Evolutionary conservation across 2,113 vertebrate species (phyloP).

Genomic region (Gallinago jamesoni): DNA sequence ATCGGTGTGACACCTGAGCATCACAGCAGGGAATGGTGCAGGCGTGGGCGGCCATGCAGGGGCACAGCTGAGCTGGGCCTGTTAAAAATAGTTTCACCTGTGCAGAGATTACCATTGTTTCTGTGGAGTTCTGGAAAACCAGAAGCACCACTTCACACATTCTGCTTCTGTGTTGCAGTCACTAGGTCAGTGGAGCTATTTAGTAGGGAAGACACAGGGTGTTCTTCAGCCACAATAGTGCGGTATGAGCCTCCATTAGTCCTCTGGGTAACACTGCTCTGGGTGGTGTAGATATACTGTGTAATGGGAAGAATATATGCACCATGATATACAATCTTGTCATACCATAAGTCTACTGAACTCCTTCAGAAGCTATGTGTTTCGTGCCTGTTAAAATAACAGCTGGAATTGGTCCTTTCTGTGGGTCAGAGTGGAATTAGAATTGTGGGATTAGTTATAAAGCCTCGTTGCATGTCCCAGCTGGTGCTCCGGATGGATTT

Average conservation of each 20-base stretch:
- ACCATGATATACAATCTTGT: rapidly evolving
- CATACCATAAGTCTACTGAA: rapidly evolving
- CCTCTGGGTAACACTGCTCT: neutral
- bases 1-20: neutral
- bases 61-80: neutral
- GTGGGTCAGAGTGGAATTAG: conserved; percentile 49
- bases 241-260: neutral
- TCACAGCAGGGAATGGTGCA: rapidly evolving
- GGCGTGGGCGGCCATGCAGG: rapidly evolving
- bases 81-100: neutral
- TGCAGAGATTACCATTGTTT: neutral
- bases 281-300: neutral
- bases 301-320: neutral
- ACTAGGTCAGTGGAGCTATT: neutral
- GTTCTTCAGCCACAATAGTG: rapidly evolving
- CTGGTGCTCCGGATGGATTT: conserved; percentile 13
- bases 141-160: rapidly evolving
- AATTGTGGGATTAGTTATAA: conserved; percentile 44
- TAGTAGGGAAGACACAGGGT: neutral
- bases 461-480: neutral
- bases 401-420: neutral
- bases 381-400: neutral
- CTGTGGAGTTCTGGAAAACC: rapidly evolving
- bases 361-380: neutral
- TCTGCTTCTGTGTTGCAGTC: neutral